A percentile compares a stretch with the other conserved stretches of the same genome.
These are phyloP conservation scores for Trichogramma dendrolimi DNA, from an alignment of 2,888 invertebrate genomes.

Conservation along the genomic window DNA sequence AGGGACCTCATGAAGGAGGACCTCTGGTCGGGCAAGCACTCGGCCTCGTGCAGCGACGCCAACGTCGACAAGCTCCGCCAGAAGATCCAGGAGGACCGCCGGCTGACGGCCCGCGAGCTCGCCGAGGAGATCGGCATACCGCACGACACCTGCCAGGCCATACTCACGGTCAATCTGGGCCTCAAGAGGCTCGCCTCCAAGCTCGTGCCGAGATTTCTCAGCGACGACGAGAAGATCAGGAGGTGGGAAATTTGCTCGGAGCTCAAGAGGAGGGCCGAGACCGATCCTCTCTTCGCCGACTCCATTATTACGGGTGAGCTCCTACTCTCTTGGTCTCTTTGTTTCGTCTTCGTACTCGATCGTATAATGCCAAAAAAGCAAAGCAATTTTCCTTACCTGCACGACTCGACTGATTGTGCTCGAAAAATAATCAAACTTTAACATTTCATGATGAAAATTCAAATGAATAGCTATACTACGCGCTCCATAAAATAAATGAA, in stretches of 20 bases:
- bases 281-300: slow-evolving; percentile 19
- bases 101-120: slow-evolving; percentile 22
- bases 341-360: too few species aligned
- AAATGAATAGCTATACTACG: too few species aligned
- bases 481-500: too few species aligned
- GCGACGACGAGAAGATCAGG: slow-evolving; percentile 19
- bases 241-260: slow-evolving; percentile 23
- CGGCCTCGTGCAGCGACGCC: slow-evolving; percentile 15
- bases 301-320: slow-evolving; percentile 17
- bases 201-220: slow-evolving; percentile 22
- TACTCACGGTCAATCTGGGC: slow-evolving; percentile 27
- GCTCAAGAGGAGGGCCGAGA: slow-evolving; percentile 15
- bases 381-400: too few species aligned
- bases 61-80: slow-evolving; percentile 20
- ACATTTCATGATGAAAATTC: too few species aligned
- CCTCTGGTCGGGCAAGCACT: slow-evolving; percentile 27
- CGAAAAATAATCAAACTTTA: too few species aligned
- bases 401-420: too few species aligned
- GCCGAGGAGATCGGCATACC: slow-evolving; percentile 24
- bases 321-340: too few species aligned
- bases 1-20: slow-evolving; percentile 31
- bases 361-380: too few species aligned
- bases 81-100: slow-evolving; percentile 18
- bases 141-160: slow-evolving; percentile 25
- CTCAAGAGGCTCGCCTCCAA: slow-evolving; percentile 25